Conservation (phyloP, 2,797 vertebrate species). For the Notolabrus celidotus region DNA sequence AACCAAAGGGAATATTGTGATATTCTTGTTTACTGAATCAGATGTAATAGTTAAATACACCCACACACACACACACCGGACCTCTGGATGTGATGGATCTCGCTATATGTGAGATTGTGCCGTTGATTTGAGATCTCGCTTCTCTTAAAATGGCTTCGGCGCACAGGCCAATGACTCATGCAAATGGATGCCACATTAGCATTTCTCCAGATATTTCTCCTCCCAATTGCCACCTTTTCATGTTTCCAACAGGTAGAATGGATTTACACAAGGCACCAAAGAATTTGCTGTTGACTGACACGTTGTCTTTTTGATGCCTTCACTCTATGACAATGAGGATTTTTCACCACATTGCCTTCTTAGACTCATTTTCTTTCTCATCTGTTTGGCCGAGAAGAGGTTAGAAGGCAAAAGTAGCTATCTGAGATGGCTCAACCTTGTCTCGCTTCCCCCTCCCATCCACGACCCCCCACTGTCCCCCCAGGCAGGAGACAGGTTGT, state of each 20-base stretch:
- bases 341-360: not conserved
- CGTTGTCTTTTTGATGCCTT: not conserved
- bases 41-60: slow-evolving; percentile 4
- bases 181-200: slow-evolving; percentile 77
- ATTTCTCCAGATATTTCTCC: slow-evolving; percentile 67
- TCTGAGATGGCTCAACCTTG: slow-evolving; percentile 36
- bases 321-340: no score
- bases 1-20: not conserved
- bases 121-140: slow-evolving; percentile 39
- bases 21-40: slow-evolving; percentile 38
- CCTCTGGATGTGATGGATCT: slow-evolving; percentile 47
- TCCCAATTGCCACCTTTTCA: slow-evolving; percentile 26
- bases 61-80: not conserved
- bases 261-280: not conserved
- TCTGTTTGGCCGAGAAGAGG: not conserved
- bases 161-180: slow-evolving; percentile 68
- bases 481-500: slow-evolving; percentile 57
- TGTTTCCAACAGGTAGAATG: not conserved
- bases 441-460: slow-evolving; percentile 38
- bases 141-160: slow-evolving; percentile 76
- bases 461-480: slow-evolving; percentile 1
- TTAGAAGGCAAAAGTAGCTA: not conserved
- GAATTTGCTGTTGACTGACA: slow-evolving; percentile 15
- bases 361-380: slow-evolving; percentile 2
- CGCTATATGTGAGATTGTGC: slow-evolving; percentile 34